Percentiles rank a stretch among this genome's conserved stretches.
phyloP scores from a whole-genome alignment of 1,140 invertebrate species.

The Contarinia nasturtii region DNA sequence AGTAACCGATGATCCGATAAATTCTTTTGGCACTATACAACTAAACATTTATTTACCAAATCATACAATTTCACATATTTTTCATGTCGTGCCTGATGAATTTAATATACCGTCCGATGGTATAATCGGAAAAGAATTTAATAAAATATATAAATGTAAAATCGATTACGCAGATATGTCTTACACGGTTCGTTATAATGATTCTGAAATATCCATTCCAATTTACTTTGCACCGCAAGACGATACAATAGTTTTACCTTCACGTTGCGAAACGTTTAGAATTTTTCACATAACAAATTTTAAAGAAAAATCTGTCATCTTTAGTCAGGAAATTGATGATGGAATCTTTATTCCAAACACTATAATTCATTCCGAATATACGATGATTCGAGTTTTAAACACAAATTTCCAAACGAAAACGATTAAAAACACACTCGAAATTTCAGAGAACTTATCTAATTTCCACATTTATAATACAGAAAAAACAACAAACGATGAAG shows the following conservation, averaged over 20 bases:
- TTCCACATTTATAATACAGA: neutral
- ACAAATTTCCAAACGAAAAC: neutral
- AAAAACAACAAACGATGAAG: neutral
- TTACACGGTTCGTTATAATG: neutral
- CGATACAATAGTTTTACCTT: neutral
- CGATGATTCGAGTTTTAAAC: neutral
- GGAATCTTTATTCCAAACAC: constrained; percentile 1
- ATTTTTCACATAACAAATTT: neutral
- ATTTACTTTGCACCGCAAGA: neutral
- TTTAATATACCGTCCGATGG: neutral
- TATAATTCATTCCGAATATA: neutral
- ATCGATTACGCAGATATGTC: neutral
- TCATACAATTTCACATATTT: neutral
- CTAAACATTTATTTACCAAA: neutral
- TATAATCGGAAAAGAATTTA: neutral
- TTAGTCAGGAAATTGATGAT: neutral
- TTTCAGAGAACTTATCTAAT: neutral
- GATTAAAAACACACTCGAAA: neutral
- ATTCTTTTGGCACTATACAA: neutral
- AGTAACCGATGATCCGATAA: neutral
- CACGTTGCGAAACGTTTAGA: neutral
- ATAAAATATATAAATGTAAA: neutral
- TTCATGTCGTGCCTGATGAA: neutral
- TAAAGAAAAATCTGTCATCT: neutral
- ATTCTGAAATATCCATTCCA: neutral